Conservation (phyloP, 92 coral and sea anemone species). For the Pocillopora meandrina region DNA sequence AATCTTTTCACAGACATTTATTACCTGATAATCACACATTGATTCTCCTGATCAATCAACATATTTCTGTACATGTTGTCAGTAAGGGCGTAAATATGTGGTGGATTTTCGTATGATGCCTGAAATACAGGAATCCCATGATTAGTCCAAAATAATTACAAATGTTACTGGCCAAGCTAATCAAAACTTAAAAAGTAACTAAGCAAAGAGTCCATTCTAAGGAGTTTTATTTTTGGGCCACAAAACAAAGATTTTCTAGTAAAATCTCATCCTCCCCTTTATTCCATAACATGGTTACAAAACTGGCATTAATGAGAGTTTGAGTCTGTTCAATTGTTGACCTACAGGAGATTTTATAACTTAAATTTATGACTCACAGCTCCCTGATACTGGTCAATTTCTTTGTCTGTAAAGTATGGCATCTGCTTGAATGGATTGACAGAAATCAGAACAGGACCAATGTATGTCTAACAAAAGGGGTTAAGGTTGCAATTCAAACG, state of each 20-base stretch:
- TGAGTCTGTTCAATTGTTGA: no score
- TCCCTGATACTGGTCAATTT: conserved; percentile 94
- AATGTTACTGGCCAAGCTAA: no score
- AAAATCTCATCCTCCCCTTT: no score
- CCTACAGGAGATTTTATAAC: background rate
- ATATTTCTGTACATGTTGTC: conserved; percentile 99
- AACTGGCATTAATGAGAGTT: no score
- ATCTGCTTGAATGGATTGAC: conserved; percentile 98
- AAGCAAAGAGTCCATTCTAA: no score
- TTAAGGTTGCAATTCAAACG: conserved; percentile 1
- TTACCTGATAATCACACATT: conserved; percentile 97
- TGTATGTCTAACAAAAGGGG: conserved; percentile 72
- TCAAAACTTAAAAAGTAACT: no score
- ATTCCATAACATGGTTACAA: no score
- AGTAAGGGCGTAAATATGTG: conserved; percentile 96
- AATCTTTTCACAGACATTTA: background rate
- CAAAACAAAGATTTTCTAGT: no score
- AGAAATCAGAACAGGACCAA: conserved; percentile 96
- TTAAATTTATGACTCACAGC: conserved; percentile 73
- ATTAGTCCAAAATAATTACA: background rate
- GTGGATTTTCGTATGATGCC: conserved; percentile 99
- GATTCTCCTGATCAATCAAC: conserved; percentile 96
- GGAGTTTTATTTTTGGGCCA: no score
- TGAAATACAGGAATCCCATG: conserved; percentile 22
- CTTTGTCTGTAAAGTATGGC: conserved; percentile 97